These are phyloP conservation scores for Eupristina koningsbergeri DNA, from an alignment of 1,140 invertebrate genomes.

Conservation along the genomic window DNA sequence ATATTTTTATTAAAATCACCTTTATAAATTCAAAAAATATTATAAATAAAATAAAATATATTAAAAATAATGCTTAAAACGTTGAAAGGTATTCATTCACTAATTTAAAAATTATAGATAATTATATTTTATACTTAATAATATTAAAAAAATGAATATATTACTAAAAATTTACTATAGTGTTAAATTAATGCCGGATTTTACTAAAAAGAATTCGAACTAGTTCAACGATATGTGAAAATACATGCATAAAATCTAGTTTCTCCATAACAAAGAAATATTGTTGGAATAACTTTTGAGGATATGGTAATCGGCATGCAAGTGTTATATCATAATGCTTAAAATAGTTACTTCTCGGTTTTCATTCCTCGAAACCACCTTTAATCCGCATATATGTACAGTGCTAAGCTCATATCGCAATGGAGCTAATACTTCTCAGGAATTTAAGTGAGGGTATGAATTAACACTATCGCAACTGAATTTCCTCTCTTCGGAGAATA, in stretches of 20 bases:
- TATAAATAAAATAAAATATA: no score
- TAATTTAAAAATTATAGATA: no score
- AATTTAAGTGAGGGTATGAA: slow-evolving; percentile 23
- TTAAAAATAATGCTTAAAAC: no score
- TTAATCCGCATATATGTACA: not conserved
- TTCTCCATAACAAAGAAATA: not conserved
- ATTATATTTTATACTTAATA: no score
- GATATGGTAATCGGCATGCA: slow-evolving; percentile 14
- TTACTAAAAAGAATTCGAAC: not conserved
- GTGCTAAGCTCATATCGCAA: slow-evolving; percentile 38
- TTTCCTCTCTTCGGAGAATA: slow-evolving; percentile 36
- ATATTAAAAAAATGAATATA: no score
- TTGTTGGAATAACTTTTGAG: not conserved
- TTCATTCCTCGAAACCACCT: not conserved
- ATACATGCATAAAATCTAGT: not conserved
- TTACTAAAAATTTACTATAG: no score
- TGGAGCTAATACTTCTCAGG: slow-evolving; percentile 32
- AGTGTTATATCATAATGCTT: slow-evolving; percentile 1
- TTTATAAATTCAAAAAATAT: no score
- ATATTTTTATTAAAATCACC: no score
- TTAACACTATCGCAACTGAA: not conserved
- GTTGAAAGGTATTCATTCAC: no score
- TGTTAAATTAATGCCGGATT: no score
- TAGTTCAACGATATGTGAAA: not conserved
- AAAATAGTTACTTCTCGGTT: no score